Conservation (phyloP, 2,113 vertebrate genomes). For the Mungos mungo region DNA sequence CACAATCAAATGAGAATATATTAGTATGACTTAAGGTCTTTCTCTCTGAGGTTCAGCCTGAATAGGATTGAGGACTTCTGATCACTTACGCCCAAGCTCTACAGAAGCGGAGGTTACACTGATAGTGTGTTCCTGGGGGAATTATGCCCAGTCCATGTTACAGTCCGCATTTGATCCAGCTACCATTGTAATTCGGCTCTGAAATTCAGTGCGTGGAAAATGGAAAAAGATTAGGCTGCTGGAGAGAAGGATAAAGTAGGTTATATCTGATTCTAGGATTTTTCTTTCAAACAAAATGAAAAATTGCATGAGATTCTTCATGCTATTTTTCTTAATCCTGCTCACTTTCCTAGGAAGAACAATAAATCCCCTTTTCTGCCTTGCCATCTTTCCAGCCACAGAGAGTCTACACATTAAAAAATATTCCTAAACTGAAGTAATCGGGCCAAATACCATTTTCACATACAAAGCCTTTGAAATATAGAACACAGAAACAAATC, state of each 20-base stretch:
- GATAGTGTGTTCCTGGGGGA: neutral
- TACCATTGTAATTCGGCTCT: neutral
- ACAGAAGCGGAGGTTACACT: neutral
- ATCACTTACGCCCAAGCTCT: neutral
- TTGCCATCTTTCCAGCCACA: neutral
- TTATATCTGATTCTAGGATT: neutral
- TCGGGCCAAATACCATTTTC: neutral
- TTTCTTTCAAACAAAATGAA: constrained; percentile 31
- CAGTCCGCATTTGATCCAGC: neutral
- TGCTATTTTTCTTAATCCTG: neutral
- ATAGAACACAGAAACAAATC: neutral
- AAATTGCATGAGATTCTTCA: neutral
- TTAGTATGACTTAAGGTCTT: neutral
- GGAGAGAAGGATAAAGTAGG: neutral
- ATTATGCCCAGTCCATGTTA: neutral
- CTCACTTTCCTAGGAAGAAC: neutral
- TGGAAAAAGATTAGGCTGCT: neutral
- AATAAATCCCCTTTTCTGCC: neutral
- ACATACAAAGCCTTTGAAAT: neutral
- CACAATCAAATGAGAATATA: neutral
- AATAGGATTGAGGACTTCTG: neutral
- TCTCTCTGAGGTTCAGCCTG: neutral
- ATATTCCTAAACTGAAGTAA: neutral
- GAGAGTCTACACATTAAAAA: neutral
- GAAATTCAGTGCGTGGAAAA: neutral